These are phyloP conservation scores for Tachina lurida DNA, from an alignment of 2,888 invertebrate genomes.

Conservation along the genomic window DNA sequence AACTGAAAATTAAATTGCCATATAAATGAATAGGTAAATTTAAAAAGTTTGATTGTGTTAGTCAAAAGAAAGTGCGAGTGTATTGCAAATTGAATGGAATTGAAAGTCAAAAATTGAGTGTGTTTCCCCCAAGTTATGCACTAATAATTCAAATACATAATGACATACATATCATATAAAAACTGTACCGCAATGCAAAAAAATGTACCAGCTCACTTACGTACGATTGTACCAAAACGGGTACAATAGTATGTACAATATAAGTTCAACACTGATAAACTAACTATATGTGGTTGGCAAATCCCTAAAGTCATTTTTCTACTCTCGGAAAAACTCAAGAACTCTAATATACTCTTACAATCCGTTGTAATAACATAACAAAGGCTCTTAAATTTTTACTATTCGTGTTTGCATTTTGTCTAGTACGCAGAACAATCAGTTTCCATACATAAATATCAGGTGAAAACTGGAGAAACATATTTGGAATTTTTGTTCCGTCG, in stretches of 20 bases:
- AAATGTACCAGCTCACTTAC: too few species aligned
- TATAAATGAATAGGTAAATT: too few species aligned
- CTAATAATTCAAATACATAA: too few species aligned
- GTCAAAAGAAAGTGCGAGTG: too few species aligned
- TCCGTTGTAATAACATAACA: background rate
- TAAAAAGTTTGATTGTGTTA: too few species aligned
- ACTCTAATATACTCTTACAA: background rate
- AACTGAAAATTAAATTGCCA: too few species aligned
- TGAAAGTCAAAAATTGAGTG: too few species aligned
- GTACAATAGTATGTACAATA: background rate
- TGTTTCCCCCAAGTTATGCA: too few species aligned
- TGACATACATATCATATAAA: too few species aligned
- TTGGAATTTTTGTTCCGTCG: slow-evolving; percentile 43
- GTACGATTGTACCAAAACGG: too few species aligned
- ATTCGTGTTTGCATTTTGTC: slow-evolving; percentile 7
- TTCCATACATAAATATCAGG: slow-evolving; percentile 30
- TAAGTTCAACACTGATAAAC: background rate
- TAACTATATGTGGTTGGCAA: background rate
- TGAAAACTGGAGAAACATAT: slow-evolving; percentile 50
- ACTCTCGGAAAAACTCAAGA: background rate
- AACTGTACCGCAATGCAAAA: too few species aligned
- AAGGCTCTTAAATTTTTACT: slow-evolving; percentile 15
- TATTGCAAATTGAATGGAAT: too few species aligned
- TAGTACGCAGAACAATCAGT: slow-evolving; percentile 15
- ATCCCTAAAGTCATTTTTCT: background rate